Percentiles rank a stretch among this genome's conserved stretches.
Evolutionary conservation across 2,797 vertebrate genomes (phyloP).

Genomic region (Ataeniobius toweri): DNA sequence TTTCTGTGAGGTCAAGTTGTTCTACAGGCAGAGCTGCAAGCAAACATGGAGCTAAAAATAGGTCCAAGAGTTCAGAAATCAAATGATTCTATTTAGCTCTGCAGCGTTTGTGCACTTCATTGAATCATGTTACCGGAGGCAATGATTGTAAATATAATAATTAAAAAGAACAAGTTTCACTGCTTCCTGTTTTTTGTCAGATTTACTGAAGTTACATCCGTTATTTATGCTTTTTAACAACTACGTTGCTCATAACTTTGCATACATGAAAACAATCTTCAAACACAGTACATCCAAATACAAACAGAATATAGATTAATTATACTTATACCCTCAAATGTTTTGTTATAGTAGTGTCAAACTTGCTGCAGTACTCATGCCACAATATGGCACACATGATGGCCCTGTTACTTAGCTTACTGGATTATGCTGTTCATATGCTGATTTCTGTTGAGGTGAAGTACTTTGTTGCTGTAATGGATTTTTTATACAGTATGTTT

Average conservation of each 20-base stretch:
- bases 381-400: not conserved
- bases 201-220: not conserved
- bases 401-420: too few relatives aligned
- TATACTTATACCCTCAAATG: not conserved
- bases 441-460: too few relatives aligned
- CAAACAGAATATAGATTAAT: not conserved
- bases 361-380: not conserved
- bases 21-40: slow-evolving; percentile 8
- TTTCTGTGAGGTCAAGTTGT: slow-evolving; percentile 20
- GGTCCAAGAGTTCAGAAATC: not conserved
- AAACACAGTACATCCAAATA: not conserved
- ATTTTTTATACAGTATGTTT: too few relatives aligned
- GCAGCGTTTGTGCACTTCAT: not conserved
- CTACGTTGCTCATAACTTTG: not conserved
- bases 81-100: not conserved
- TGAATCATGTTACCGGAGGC: not conserved
- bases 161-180: not conserved
- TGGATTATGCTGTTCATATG: too few relatives aligned
- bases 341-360: not conserved
- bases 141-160: not conserved
- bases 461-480: too few relatives aligned
- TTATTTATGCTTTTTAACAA: not conserved
- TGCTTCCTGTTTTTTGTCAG: slow-evolving; percentile 8
- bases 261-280: not conserved
- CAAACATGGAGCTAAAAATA: slow-evolving; percentile 10